Evolutionary conservation across 2,113 vertebrate genomes (phyloP), one percentile per base, ranked within the genome.

Genomic region (Numenius arquata): DNA sequence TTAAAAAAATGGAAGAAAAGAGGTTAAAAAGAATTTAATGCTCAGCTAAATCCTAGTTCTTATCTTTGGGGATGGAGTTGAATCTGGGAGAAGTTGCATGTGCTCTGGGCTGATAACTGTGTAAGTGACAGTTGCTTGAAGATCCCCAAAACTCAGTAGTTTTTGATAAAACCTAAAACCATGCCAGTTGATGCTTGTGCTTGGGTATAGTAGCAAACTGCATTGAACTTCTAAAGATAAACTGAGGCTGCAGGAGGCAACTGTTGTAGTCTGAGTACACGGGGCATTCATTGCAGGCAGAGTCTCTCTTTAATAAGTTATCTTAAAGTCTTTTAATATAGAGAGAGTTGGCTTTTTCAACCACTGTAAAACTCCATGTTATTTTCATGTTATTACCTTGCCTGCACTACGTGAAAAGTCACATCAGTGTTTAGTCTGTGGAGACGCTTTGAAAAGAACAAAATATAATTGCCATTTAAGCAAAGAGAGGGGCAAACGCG

Each of bases 401-500:
- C 15, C 50, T 75, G 76, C 29, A 29, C 17, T 77, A 36, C 40
- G 1, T 21, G 66, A 78, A 41, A 66, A 41, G 48, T 52, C 32
- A 25, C 21, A 53, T 40, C 48, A 34, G 23, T 40, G 25, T 30
- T 58, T 32, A 55, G 22, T 15, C 34, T 47, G 9, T 20, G 12
- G 40, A 47, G 68, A 36, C 6, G 5, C 53, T 86, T 75, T 71
- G 13, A 71, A 34, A 38, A 56, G 56, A 75, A 21, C 26, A 22
- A 88, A 47, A 14, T 36, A 1, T 8, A 67, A 25, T 32, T 67
- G 41, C 19, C 81, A 19, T 38, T 87, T 81, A n/a, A 67, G 47
- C 52, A 55, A 43, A 83, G 72, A 72, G 62, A 0, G 3, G 7
- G 38, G 32, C 16, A 23, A 59, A 34, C 43, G 2, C 0, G 0